phyloP scores from a whole-genome alignment of 1,140 invertebrate species.

The Penaeus indicus region DNA sequence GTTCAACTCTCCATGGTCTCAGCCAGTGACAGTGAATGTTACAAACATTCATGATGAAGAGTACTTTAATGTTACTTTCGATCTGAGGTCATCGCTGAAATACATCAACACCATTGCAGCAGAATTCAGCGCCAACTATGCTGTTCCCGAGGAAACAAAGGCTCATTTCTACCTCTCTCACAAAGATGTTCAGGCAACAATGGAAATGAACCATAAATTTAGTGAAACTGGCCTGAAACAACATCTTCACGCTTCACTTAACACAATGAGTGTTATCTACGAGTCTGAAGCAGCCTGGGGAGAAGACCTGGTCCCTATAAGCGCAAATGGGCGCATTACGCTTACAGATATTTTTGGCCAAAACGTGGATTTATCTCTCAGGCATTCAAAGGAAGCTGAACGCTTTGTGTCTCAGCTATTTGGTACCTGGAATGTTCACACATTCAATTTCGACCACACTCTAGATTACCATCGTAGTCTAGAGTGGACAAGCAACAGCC shows the following conservation, averaged over 20 bases:
- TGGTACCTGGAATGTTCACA: conserved; percentile 1
- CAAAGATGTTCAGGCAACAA: conserved; percentile 13
- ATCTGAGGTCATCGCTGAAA: conserved; percentile 23
- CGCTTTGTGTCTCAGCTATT: conserved; percentile 20
- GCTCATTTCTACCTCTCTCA: conserved; percentile 40
- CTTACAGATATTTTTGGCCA: conserved; percentile 2
- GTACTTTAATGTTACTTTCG: conserved; percentile 35
- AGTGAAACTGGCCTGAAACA: neutral
- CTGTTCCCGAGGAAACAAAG: neutral
- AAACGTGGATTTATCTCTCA: conserved; percentile 5
- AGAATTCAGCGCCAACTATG: conserved; percentile 31
- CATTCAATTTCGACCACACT: conserved; percentile 6
- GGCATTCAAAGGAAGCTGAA: conserved; percentile 7
- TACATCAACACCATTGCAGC: conserved; percentile 23
- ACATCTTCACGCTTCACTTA: conserved; percentile 36
- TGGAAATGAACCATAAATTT: conserved; percentile 38
- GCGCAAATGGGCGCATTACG: conserved; percentile 24
- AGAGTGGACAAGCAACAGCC: no score
- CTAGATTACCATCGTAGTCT: no score
- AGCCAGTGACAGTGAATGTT: conserved; percentile 31
- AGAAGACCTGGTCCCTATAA: conserved; percentile 34
- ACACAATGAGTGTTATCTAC: conserved; percentile 17
- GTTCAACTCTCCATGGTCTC: conserved; percentile 36
- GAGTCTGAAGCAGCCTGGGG: conserved; percentile 36
- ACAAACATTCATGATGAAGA: neutral